Conservation (phyloP, 2,113 vertebrate species). For the Larimichthys crocea region DNA sequence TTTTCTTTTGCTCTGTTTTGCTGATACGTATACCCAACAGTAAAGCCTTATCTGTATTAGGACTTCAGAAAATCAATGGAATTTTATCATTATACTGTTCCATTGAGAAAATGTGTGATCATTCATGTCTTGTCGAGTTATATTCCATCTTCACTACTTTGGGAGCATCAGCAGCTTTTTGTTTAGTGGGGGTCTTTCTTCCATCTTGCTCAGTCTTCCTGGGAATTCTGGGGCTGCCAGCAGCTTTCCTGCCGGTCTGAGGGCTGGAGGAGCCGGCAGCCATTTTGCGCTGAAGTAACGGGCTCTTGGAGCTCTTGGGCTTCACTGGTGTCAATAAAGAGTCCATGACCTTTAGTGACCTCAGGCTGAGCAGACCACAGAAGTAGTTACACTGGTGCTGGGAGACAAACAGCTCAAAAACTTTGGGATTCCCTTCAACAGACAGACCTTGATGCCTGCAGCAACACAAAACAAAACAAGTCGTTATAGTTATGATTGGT, state of each 20-base stretch:
- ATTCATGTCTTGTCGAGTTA: background rate
- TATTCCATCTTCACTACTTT: conserved; percentile 54
- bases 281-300: conserved; percentile 87
- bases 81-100: background rate
- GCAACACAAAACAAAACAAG: conserved; percentile 22
- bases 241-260: conserved; percentile 85
- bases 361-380: conserved; percentile 90
- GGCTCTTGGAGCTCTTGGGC: conserved; percentile 91
- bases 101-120: background rate
- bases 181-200: conserved; percentile 61
- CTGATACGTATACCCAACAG: background rate
- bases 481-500: background rate
- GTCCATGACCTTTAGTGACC: conserved; percentile 86
- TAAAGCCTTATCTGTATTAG: background rate
- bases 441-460: conserved; percentile 94
- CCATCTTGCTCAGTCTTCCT: conserved; percentile 79
- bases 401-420: conserved; percentile 89
- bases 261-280: conserved; percentile 88
- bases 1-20: background rate
- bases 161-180: conserved; percentile 74
- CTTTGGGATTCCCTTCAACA: conserved; percentile 87
- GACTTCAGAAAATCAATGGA: conserved; percentile 1
- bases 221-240: conserved; percentile 84
- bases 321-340: conserved; percentile 83
- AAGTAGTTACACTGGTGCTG: conserved; percentile 92